Conservation (phyloP, 2,888 invertebrate genomes). For the Herminia tarsipennalis region DNA sequence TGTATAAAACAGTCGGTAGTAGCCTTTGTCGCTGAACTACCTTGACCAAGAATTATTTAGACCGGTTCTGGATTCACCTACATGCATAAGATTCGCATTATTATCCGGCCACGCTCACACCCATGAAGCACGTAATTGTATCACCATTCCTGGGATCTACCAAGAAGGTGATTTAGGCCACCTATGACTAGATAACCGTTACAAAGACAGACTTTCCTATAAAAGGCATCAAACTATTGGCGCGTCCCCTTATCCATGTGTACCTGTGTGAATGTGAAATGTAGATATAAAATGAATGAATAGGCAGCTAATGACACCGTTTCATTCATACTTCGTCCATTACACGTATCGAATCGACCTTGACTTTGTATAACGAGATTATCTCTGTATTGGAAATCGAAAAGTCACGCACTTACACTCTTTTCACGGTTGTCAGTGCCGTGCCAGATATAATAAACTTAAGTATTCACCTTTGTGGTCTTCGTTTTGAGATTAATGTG, state of each 20-base stretch:
- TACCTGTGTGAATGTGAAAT: not conserved
- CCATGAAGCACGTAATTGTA: slow-evolving; percentile 14
- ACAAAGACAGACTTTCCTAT: slow-evolving; percentile 53
- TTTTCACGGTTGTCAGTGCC: slow-evolving; percentile 63
- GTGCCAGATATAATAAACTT: slow-evolving; percentile 68
- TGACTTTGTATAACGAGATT: slow-evolving; percentile 62
- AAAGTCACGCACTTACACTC: slow-evolving; percentile 63
- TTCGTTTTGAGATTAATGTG: slow-evolving; percentile 67
- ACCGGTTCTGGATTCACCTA: slow-evolving; percentile 4
- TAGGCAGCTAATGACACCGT: slow-evolving; percentile 25
- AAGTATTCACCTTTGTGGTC: slow-evolving; percentile 52
- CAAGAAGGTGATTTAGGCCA: slow-evolving; percentile 60
- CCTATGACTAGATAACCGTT: slow-evolving; percentile 54
- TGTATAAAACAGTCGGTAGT: no score
- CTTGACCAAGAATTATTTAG: not conserved
- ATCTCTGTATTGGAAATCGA: slow-evolving; percentile 62
- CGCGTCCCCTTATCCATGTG: slow-evolving; percentile 1
- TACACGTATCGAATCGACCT: slow-evolving; percentile 56
- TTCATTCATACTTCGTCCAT: slow-evolving; percentile 28
- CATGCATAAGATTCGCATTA: slow-evolving; percentile 4
- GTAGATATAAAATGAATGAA: slow-evolving; percentile 11
- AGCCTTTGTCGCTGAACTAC: no score
- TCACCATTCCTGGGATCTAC: slow-evolving; percentile 29
- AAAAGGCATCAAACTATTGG: slow-evolving; percentile 31
- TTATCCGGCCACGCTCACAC: slow-evolving; percentile 5